Conservation (phyloP, 2,113 vertebrate genomes). For the Aviceda subcristata region DNA sequence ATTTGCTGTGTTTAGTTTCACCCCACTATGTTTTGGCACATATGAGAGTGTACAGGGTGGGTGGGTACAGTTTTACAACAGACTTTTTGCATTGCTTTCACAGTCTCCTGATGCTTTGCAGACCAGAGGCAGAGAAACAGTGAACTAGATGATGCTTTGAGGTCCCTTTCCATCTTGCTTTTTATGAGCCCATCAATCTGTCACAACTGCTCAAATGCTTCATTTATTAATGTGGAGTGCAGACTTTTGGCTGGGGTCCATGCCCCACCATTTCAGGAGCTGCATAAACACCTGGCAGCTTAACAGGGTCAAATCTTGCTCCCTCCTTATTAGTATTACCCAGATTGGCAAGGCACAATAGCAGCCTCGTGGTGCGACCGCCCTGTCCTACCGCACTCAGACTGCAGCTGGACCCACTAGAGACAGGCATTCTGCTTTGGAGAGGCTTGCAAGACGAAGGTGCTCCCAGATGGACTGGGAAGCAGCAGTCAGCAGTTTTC, state of each 20-base stretch:
- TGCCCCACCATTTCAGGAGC: neutral
- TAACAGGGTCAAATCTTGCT: neutral
- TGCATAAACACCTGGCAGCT: slow-evolving; percentile 11
- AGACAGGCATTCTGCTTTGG: neutral
- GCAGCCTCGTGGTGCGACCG: neutral
- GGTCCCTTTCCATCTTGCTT: neutral
- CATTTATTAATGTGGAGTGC: neutral
- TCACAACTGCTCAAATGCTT: neutral
- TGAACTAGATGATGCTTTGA: neutral
- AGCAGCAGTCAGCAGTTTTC: neutral
- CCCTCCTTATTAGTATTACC: neutral
- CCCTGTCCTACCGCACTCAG: neutral
- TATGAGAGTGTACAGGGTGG: neutral
- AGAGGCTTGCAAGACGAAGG: neutral
- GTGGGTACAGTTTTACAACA: neutral
- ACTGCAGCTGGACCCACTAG: neutral
- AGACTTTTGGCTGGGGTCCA: neutral
- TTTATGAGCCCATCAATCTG: slow-evolving; percentile 34
- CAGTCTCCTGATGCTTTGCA: neutral
- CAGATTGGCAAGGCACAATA: neutral
- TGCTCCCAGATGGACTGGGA: neutral
- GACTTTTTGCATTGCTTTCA: neutral
- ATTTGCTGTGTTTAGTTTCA: neutral
- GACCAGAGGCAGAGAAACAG: neutral
- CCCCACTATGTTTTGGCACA: neutral